A percentile compares a stretch with the other conserved stretches of the same genome.
Conservation (phyloP, 2,888 invertebrate genomes). For the Xanthorhoe spadicearia region DNA sequence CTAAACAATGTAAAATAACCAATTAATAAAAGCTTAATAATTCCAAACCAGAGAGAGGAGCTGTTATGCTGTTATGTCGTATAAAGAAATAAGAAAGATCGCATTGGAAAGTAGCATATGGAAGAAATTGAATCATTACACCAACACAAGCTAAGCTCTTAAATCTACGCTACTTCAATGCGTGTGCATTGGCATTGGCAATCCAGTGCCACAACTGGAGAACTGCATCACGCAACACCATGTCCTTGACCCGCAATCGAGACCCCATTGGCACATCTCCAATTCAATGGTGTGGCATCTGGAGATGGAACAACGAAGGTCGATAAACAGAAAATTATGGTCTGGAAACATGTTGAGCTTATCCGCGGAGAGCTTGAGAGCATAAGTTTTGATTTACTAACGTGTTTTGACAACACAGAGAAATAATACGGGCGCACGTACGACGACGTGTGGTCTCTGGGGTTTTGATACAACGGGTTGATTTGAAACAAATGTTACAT, state of each 20-base stretch:
- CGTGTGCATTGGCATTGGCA: conserved; percentile 13
- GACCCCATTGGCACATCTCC: conserved; percentile 42
- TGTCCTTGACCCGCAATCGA: conserved; percentile 29
- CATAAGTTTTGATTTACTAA: conserved; percentile 11
- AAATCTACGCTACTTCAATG: background rate
- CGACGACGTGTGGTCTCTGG: background rate
- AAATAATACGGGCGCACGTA: background rate
- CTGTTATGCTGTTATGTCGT: no score
- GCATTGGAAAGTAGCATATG: no score
- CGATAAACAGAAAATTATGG: conserved; percentile 13
- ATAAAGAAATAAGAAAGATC: no score
- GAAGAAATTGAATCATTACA: no score
- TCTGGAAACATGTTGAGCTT: conserved; percentile 8
- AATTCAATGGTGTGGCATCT: conserved; percentile 32
- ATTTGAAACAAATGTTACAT: background rate
- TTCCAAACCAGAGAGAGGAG: background rate
- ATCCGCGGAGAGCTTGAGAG: background rate
- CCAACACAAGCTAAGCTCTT: no score
- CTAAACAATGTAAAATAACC: background rate
- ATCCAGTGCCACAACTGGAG: conserved; percentile 6
- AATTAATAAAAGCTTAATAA: background rate
- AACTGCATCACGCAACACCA: conserved; percentile 19
- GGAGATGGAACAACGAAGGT: conserved; percentile 25
- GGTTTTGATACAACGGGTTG: background rate
- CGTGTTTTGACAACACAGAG: background rate